Evolutionary conservation across 2,888 invertebrate species (phyloP), one percentile per base, ranked within the genome.

Genomic region (Drosophila mulleri): DNA sequence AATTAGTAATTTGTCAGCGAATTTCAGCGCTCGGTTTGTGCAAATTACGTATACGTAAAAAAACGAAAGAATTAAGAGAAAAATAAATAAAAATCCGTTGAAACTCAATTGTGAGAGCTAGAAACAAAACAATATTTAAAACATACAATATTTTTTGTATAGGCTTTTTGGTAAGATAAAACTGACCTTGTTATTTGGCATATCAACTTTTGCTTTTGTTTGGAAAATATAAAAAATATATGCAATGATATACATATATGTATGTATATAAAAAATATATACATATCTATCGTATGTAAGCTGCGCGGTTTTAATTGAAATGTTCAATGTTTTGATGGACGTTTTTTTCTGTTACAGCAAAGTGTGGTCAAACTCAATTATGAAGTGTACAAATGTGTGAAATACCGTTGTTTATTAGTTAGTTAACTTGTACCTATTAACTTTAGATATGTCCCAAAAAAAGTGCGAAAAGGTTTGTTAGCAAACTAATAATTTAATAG

Each of bases 1-100:
- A 84, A 88, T 84, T 84, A 84, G 83, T 78, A 88, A 88, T 85
- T 85, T 85, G 84, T 86, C 84, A 86, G 75, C 83, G 69, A 68
- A 75, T 64, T 78, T 64, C 72, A 70, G 66, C 44, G 66, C 56
- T 59, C 58, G 58, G 78, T 57, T 72, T 67, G 72, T 83, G 75
- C 59, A 84, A 84, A 84, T 84, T 82, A 84, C 66, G 60, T 44
- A 64, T 54, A 41, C 54, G 29, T 65, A 45, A 75, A 69, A 70
- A 52, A 59, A 16, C 12, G 53, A 56, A 45, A 1, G 29, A 29
- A 29, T 8, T 1, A 47, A 26, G 0, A 26, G 26, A 29, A 35
- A 53, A 59, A 45, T n/a, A 47, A 14, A 3, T 29, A 20, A 53
- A 58, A 61, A 54, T 59, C 67, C 62, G 50, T 58, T 83, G 70